A percentile compares a stretch with the other conserved stretches of the same genome.
phyloP scores from a whole-genome alignment of 1,140 invertebrate genomes.

The Hycleus phaleratus region DNA sequence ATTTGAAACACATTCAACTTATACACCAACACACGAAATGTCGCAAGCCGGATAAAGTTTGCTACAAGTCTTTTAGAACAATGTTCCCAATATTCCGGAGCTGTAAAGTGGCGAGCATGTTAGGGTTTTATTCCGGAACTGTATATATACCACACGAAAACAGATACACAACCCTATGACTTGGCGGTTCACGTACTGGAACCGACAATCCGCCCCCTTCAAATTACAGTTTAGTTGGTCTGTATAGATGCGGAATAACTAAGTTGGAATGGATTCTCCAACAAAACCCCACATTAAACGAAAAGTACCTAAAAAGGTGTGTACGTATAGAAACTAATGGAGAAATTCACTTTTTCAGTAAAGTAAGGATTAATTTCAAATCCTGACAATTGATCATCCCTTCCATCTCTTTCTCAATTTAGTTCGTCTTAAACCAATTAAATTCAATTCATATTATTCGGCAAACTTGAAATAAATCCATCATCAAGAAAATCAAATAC shows the following conservation, averaged over 20 bases:
- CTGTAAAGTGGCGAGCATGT: slow-evolving; percentile 5
- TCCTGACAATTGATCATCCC: too few relatives aligned
- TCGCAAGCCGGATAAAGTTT: neutral
- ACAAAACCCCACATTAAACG: neutral
- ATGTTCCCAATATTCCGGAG: slow-evolving; percentile 6
- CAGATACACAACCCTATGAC: slow-evolving; percentile 4
- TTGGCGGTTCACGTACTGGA: slow-evolving; percentile 11
- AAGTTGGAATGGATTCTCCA: slow-evolving; percentile 1
- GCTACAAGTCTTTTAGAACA: neutral
- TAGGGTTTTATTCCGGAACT: slow-evolving; percentile 8
- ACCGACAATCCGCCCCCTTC: slow-evolving; percentile 4
- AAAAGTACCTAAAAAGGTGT: too few relatives aligned
- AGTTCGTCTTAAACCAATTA: too few relatives aligned
- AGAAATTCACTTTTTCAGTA: too few relatives aligned
- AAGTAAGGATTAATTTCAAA: too few relatives aligned
- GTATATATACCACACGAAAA: neutral
- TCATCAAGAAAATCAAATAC: too few relatives aligned
- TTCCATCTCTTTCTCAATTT: too few relatives aligned
- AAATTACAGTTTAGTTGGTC: neutral
- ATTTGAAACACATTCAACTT: too few relatives aligned
- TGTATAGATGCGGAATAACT: neutral
- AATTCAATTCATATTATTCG: too few relatives aligned
- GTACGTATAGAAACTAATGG: too few relatives aligned
- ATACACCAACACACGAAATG: neutral
- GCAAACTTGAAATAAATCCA: too few relatives aligned